Evolutionary conservation across 2,113 vertebrate genomes (phyloP), one percentile per base, ranked within the genome.

Genomic region (Clarias gariepinus): DNA sequence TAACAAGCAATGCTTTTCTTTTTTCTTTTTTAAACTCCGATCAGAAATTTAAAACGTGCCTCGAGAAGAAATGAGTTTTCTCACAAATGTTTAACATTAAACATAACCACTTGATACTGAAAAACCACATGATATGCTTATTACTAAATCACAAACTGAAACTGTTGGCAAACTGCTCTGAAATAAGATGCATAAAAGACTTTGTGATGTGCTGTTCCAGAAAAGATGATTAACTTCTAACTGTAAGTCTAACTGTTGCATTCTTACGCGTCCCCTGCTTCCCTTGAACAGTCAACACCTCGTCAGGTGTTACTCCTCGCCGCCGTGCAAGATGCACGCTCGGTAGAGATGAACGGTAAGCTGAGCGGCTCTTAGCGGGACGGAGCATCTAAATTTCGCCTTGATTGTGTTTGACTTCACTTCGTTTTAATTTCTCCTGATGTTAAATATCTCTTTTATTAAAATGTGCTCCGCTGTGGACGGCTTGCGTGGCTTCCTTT

Each of bases 401-500:
- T 81, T 3, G 78, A 61, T 36, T 80, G 30, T 11, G 55, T 36
- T 81, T 4, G 61, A 80, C 55, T 60, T 80, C 55, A 80, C 55
- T 80, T 80, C 12, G 33, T 6, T 84, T 41, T 10, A 74, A 61
- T 60, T 73, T 18, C 36, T 52, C 25, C 36, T 52, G 68, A 73
- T 30, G 60, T 84, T 41, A 74, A 80, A 89, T 76, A 84, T 63
- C 19, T 9, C 33, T 30, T 60, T 69, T 83, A 68, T 47, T 71
- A 71, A 87, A 47, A 76, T 7, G 64, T 81, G 57, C 52, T 63
- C 76, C 36, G 60, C 3, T 71, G 80, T 77, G 74, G 74, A n/a
- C 52, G 16, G 52, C 73, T 36, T n/a, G 55, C 30, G 58, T 15
- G 77, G 77, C 57, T 61, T 36, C 4, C 21, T 61, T 57, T 1